Evolutionary conservation across 2,113 vertebrate species (phyloP), one percentile per base, ranked within the genome.

Genomic region (Aspidoscelis tigris): DNA sequence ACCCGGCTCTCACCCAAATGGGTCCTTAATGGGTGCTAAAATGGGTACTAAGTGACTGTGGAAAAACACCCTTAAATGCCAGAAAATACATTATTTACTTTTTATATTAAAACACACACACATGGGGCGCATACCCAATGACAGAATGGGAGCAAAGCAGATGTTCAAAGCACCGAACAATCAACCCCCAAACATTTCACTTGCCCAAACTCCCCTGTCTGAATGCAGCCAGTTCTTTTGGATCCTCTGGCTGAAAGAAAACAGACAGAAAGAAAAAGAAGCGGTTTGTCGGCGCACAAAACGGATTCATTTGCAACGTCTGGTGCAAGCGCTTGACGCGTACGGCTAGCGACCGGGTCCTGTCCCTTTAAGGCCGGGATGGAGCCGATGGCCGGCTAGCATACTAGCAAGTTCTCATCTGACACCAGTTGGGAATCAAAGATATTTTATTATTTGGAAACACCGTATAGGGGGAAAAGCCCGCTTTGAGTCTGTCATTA

Each of bases 361-460:
- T 95, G 93, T 78, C 79, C 92, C 95, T 96, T 95, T 96, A 96
- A 96, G 94, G 33, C 33, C 33, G 33, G 33, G 33, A 33, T 33
- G 33, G 33, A 33, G 33, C 33, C 33, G 33, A 33, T 33, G 33
- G 33, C 86, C 87, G 76, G 80, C 85, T 93, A 91, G 93, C 96
- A 95, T 96, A 93, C 97, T 98, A 96, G 95, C 97, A 96, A 96
- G 96, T 97, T 98, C 97, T 98, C 97, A 95, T 96, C 96, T 96
- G 97, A 97, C 96, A 95, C 96, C 96, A 96, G 90, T 91, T 95
- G 96, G 95, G 96, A 97, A 97, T 94, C 92, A 81, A 97, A 96
- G 96, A 94, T 96, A 95, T 96, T 96, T 96, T 96, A 96, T 97
- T 97, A 97, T 98, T 98, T 98, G 96, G 96, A 95, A 97, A 97